Conservation (phyloP, 2,797 vertebrate species). For the Fistularia tabacaria region DNA sequence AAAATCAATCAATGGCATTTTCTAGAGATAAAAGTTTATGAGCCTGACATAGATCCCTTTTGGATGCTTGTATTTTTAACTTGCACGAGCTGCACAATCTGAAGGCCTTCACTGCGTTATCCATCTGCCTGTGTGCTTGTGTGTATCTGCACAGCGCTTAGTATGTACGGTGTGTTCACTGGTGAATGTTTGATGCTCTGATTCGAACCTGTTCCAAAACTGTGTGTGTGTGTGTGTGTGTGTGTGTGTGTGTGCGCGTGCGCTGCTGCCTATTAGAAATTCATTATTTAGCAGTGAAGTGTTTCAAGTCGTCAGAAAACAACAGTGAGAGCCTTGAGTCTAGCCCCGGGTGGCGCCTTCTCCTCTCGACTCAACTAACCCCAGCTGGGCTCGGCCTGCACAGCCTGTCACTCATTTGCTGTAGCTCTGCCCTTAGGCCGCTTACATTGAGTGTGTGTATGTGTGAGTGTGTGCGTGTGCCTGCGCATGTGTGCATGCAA, state of each 20-base stretch:
- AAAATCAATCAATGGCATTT: too few species aligned
- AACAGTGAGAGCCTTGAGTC: constrained; percentile 74
- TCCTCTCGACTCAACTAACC: constrained; percentile 67
- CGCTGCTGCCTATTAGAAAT: constrained; percentile 69
- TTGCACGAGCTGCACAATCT: too few species aligned
- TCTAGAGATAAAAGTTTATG: too few species aligned
- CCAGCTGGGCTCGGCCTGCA: constrained; percentile 73
- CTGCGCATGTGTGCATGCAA: constrained; percentile 16
- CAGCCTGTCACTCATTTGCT: constrained; percentile 79
- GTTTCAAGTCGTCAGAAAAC: constrained; percentile 81
- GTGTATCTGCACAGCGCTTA: constrained; percentile 23
- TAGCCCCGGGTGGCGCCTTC: constrained; percentile 70
- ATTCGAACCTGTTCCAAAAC: constrained; percentile 65
- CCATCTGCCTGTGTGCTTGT: neutral
- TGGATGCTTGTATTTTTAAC: too few species aligned
- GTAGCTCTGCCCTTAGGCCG: constrained; percentile 67
- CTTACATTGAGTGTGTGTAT: constrained; percentile 27
- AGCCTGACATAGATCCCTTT: too few species aligned
- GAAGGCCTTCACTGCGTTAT: constrained; percentile 10
- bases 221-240: constrained; percentile 24
- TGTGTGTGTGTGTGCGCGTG: neutral
- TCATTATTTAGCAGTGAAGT: constrained; percentile 82
- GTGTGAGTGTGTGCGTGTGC: constrained; percentile 25
- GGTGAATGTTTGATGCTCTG: constrained; percentile 60
- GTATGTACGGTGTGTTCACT: constrained; percentile 39